Evolutionary conservation across 1,140 invertebrate genomes (phyloP), one percentile per base, ranked within the genome.

Genomic region (Brachionus asplanchnoidis): DNA sequence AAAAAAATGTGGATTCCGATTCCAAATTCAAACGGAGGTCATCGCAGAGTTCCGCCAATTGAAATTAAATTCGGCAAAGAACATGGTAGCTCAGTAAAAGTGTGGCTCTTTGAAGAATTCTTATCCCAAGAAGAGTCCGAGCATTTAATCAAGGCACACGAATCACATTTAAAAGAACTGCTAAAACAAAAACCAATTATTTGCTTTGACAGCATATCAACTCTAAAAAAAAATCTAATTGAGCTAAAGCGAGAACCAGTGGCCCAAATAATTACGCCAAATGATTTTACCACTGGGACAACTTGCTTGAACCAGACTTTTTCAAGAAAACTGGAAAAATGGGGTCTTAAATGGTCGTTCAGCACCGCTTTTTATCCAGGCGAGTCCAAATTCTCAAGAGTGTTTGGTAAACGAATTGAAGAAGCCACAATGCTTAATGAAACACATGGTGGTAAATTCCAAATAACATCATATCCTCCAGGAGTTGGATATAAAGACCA

Each of bases 311-410:
- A 89, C 85, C 85, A 85, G 6, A 87, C 86, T 6, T 89, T 89
- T 85, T 89, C 89, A 0, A 14, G 56, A 6, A 83, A 88, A 46
- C 79, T 89, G 6, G 86, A 87, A 53, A 28, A 75, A 14, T 88
- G 87, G 87, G 84, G 87, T 11, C 77, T 86, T 0, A 89, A 89
- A 86, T 89, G 89, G 89, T 89, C 88, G 65, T 89, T 87, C 70
- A 89, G 88, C 80, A 89, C 89, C 0, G 88, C 89, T 8, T 89
- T 89, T 85, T 89, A 89, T 68, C 88, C 88, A 3, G 88, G 88
- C n/a, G 89, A 89, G 84, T 88, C 87, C 78, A 85, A 83, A 26
- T 89, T 89, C 78, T 88, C 89, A 0, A 85, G 75, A 36, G 65
- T 87, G 11, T 86, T 88, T 65, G 87, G 87, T 65, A 60, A 87